Evolutionary conservation across 2,113 vertebrate species (phyloP).

Genomic region (Neolamprologus tretocephalus): DNA sequence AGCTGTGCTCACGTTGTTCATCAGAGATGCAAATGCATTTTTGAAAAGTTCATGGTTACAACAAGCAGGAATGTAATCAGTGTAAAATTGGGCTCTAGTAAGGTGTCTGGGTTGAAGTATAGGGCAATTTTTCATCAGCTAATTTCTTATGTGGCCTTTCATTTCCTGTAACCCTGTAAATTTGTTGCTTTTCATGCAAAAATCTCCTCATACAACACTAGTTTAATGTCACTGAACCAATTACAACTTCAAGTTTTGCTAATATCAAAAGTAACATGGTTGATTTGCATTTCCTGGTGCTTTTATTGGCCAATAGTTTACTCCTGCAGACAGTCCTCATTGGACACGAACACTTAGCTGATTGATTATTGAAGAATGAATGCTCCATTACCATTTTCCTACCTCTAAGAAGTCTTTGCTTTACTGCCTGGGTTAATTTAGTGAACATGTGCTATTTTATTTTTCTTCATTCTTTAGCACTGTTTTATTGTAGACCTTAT

Average conservation of each 20-base stretch:
- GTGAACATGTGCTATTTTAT: not conserved
- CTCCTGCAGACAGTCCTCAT: not conserved
- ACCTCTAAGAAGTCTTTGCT: conserved; percentile 40
- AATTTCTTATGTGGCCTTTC: not conserved
- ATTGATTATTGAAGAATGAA: not conserved
- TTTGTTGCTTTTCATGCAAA: not conserved
- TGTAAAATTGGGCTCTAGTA: not conserved
- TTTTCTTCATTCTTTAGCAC: not conserved
- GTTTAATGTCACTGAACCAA: not conserved
- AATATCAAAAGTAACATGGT: not conserved
- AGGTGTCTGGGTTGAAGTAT: not conserved
- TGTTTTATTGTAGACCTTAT: not conserved
- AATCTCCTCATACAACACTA: not conserved
- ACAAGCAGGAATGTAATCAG: not conserved
- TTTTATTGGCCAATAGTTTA: not conserved
- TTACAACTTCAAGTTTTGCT: not conserved
- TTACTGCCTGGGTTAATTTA: not conserved
- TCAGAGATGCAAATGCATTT: not conserved
- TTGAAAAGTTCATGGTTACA: not conserved
- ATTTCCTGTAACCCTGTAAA: not conserved
- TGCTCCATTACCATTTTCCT: conserved; percentile 28
- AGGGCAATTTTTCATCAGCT: not conserved
- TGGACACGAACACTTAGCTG: not conserved
- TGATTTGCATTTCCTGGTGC: not conserved
- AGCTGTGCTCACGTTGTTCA: not conserved